These are phyloP conservation scores for Semotilus atromaculatus DNA, from an alignment of 2,797 vertebrate species.

Conservation along the genomic window DNA sequence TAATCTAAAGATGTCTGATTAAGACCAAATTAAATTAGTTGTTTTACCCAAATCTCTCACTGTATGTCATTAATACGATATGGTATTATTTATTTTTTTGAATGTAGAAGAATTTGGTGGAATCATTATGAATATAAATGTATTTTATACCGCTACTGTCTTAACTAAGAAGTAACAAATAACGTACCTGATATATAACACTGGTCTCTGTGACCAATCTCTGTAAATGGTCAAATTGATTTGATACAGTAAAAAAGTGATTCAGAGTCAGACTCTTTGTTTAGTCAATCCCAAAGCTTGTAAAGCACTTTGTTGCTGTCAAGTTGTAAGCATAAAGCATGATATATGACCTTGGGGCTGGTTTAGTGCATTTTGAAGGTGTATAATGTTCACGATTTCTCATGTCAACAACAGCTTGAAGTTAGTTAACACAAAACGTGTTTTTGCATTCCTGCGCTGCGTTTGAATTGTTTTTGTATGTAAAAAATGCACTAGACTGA, in stretches of 20 bases:
- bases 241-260: neutral
- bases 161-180: neutral
- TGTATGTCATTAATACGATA: neutral
- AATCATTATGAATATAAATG: neutral
- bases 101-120: neutral
- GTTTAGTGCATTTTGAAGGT: neutral
- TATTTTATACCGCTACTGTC: neutral
- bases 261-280: neutral
- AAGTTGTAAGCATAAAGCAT: neutral
- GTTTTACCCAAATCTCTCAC: neutral
- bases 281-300: neutral
- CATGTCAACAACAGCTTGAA: neutral
- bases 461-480: neutral
- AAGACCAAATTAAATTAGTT: neutral
- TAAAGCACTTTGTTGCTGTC: neutral
- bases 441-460: neutral
- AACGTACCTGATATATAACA: neutral
- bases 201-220: neutral
- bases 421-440: neutral
- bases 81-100: neutral
- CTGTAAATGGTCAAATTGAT: neutral
- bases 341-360: neutral
- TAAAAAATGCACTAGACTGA: neutral
- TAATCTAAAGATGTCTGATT: neutral
- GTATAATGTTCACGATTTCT: neutral